A percentile compares a stretch with the other conserved stretches of the same genome.
phyloP scores from a whole-genome alignment of 2,888 invertebrate genomes.

The Nephrotoma flavescens region DNA sequence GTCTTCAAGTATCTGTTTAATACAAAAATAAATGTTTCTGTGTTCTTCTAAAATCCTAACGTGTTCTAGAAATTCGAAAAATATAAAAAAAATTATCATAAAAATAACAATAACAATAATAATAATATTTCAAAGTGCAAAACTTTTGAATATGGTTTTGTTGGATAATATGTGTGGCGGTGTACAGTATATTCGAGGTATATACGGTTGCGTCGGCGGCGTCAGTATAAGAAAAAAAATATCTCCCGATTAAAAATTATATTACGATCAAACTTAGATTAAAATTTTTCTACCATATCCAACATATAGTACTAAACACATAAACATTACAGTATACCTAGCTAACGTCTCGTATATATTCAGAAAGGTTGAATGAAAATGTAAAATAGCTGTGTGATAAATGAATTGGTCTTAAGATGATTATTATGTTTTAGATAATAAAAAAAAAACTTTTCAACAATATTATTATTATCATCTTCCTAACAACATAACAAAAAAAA shows the following conservation, averaged over 20 bases:
- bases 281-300: neutral
- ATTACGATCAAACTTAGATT: neutral
- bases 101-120: neutral
- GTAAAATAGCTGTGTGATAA: neutral
- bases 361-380: neutral
- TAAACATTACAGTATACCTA: neutral
- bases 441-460: neutral
- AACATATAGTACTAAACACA: neutral
- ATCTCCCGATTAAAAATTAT: neutral
- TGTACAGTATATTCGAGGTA: neutral
- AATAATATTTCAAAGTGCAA: neutral
- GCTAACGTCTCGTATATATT: neutral
- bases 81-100: neutral
- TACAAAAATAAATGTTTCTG: neutral
- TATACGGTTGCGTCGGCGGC: neutral
- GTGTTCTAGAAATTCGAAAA: neutral
- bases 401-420: neutral
- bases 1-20: neutral
- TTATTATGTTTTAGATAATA: neutral
- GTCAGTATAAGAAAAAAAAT: neutral
- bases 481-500: neutral
- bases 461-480: neutral
- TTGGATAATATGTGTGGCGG: neutral
- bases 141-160: neutral
- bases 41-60: neutral